Percentiles rank a stretch among this genome's conserved stretches.
Evolutionary conservation across 2,888 invertebrate species (phyloP).

Genomic region (Papilio elwesi): DNA sequence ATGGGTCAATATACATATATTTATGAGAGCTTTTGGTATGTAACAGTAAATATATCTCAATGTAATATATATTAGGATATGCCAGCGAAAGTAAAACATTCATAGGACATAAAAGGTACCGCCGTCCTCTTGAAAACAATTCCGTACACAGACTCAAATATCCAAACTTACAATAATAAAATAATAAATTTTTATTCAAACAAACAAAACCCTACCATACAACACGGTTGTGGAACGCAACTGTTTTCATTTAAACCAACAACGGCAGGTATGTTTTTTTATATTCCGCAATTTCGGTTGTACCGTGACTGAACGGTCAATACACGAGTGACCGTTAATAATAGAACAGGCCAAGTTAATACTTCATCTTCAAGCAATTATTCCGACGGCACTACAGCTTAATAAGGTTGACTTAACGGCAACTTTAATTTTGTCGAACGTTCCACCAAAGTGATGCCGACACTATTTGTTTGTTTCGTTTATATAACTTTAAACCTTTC

Average conservation of each 20-base stretch:
- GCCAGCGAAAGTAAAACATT: not conserved
- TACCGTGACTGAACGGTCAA: constrained; percentile 49
- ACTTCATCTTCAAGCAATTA: constrained; percentile 4
- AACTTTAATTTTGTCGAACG: constrained; percentile 20
- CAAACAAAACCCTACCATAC: constrained; percentile 7
- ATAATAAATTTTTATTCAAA: constrained; percentile 17
- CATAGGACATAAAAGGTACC: constrained; percentile 12
- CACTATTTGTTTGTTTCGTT: constrained; percentile 1
- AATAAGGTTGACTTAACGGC: constrained; percentile 28
- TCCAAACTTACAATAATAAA: constrained; percentile 21
- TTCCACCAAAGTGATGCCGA: constrained; percentile 27
- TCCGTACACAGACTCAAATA: constrained; percentile 27
- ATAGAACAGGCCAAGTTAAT: constrained; percentile 24
- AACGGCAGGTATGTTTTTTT: constrained; percentile 48
- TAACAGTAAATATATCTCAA: not conserved
- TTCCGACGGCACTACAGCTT: constrained; percentile 5
- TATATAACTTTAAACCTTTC: not conserved
- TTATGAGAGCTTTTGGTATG: not conserved
- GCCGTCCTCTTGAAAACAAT: constrained; percentile 13
- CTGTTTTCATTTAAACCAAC: constrained; percentile 27
- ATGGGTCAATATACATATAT: not conserved
- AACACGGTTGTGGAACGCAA: constrained; percentile 31
- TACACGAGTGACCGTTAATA: constrained; percentile 41
- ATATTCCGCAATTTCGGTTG: constrained; percentile 52
- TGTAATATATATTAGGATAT: too few relatives aligned